Percentiles rank a stretch among this genome's conserved stretches.
Conservation (phyloP, 2,113 vertebrate genomes). For the Falco punctatus region DNA sequence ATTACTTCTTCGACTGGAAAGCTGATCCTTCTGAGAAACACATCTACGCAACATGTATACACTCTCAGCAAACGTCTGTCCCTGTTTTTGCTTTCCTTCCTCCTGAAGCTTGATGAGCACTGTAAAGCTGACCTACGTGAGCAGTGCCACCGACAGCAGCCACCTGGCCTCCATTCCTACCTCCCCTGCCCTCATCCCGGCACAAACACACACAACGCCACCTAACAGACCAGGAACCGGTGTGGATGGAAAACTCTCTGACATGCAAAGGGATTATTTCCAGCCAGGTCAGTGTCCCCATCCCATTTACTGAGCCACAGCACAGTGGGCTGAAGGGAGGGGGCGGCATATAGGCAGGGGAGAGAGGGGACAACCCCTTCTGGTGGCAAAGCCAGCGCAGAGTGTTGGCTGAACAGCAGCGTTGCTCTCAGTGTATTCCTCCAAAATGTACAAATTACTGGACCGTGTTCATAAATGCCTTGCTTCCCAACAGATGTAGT, state of each 20-base stretch:
- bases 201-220: not conserved
- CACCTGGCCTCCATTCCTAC: not conserved
- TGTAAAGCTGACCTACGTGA: not conserved
- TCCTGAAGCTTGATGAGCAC: not conserved
- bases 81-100: not conserved
- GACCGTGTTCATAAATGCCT: not conserved
- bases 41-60: rapidly evolving
- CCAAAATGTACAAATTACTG: not conserved
- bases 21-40: not conserved
- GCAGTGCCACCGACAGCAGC: not conserved
- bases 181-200: not conserved
- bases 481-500: not conserved
- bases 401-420: not conserved
- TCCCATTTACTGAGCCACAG: not conserved
- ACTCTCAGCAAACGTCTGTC: not conserved
- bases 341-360: not conserved
- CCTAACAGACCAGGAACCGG: not conserved
- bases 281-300: not conserved
- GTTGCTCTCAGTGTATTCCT: not conserved
- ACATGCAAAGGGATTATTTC: not conserved
- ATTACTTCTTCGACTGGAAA: not conserved
- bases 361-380: not conserved
- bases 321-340: not conserved
- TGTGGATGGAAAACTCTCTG: not conserved
- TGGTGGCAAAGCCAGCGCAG: not conserved